A percentile compares a stretch with the other conserved stretches of the same genome.
Conservation (phyloP, 1,140 invertebrate species). For the Drosophila leontia region DNA sequence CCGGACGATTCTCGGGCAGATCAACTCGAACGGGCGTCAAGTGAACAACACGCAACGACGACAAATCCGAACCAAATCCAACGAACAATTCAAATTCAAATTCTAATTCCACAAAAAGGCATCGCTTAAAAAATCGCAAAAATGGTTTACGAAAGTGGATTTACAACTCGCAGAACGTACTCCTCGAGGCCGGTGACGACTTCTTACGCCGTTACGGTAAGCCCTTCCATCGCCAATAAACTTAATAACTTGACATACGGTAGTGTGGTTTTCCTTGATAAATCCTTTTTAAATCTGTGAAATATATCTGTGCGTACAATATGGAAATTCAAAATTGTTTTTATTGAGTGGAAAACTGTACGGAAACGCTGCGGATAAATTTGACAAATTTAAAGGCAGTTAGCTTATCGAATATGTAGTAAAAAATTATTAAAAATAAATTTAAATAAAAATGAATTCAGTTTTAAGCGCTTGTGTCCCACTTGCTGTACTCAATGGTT, state of each 20-base stretch:
- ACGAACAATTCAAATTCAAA: conserved; percentile 55
- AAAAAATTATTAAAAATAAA: conserved; percentile 16
- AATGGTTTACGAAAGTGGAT: conserved; percentile 96
- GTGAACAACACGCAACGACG: conserved; percentile 79
- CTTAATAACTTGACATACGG: conserved; percentile 41
- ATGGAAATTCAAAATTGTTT: conserved; percentile 12
- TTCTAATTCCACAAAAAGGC: conserved; percentile 36
- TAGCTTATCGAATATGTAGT: conserved; percentile 44
- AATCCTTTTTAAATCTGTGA: conserved; percentile 58
- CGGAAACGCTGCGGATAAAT: conserved; percentile 48
- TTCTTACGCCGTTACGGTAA: conserved; percentile 92
- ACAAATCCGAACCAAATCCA: conserved; percentile 68
- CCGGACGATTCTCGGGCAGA: conserved; percentile 65
- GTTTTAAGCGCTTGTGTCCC: conserved; percentile 66
- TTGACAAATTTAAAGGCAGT: conserved; percentile 59
- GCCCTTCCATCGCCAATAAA: conserved; percentile 77
- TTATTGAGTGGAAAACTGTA: not conserved
- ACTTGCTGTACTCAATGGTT: conserved; percentile 69
- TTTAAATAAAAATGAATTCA: conserved; percentile 24
- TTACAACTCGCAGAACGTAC: conserved; percentile 93
- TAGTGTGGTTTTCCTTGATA: conserved; percentile 61
- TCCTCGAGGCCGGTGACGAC: conserved; percentile 88
- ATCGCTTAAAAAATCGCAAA: conserved; percentile 67
- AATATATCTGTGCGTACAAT: conserved; percentile 57
- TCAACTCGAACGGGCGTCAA: conserved; percentile 84